These are phyloP conservation scores for Geophilus truncorum DNA, from an alignment of 2,888 invertebrate species.

Conservation along the genomic window DNA sequence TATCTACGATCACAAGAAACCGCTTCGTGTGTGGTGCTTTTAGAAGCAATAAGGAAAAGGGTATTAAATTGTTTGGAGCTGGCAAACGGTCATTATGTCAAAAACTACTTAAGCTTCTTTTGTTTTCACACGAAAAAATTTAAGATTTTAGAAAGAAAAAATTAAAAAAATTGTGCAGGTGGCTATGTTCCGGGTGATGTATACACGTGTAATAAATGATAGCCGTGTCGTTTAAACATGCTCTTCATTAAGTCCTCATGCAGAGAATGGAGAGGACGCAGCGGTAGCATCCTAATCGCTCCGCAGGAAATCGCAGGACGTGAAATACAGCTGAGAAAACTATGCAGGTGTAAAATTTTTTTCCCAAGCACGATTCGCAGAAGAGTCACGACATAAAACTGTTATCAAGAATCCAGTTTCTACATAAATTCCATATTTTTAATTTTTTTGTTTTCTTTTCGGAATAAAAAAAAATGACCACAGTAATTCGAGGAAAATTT, in stretches of 20 bases:
- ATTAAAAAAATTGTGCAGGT: neutral
- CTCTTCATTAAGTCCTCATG: neutral
- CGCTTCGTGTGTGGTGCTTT: conserved; percentile 17
- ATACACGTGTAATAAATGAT: neutral
- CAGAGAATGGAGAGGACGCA: neutral
- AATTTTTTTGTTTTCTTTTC: neutral
- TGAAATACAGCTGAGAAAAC: neutral
- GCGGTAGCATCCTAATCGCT: conserved; percentile 18
- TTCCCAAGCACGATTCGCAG: neutral
- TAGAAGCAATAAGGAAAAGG: neutral
- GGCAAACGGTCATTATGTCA: neutral
- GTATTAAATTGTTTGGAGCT: neutral
- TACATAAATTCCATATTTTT: neutral
- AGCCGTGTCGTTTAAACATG: neutral
- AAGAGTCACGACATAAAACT: neutral
- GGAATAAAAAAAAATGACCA: neutral
- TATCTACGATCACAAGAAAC: neutral
- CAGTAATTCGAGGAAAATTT: neutral
- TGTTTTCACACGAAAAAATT: neutral
- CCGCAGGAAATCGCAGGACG: neutral
- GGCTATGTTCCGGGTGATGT: neutral
- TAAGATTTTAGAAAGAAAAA: too few relatives aligned
- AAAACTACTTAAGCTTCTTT: neutral
- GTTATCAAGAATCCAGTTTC: neutral
- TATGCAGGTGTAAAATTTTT: neutral